Percentiles rank a stretch among this genome's conserved stretches.
Conservation (phyloP, 2,797 vertebrate genomes). For the Todus mexicanus region DNA sequence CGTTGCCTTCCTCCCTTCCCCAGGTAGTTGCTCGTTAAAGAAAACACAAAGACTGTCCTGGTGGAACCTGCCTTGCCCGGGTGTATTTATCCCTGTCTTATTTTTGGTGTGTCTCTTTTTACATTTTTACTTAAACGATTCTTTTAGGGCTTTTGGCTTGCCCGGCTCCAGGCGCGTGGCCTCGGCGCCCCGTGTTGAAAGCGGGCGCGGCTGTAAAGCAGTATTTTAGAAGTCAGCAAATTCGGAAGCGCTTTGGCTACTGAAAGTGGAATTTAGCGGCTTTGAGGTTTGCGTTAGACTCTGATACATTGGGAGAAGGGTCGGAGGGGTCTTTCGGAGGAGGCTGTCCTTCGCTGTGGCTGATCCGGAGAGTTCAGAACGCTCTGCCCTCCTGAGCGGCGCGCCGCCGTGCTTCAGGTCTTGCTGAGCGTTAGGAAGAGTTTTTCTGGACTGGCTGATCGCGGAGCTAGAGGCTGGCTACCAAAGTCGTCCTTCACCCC, state of each 20-base stretch:
- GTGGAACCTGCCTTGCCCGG: constrained; percentile 33
- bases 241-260: constrained; percentile 52
- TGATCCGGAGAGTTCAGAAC: background rate
- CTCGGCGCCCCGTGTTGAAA: background rate
- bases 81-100: constrained; percentile 45
- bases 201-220: background rate
- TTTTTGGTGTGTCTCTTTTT: constrained; percentile 52
- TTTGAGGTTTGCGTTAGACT: constrained; percentile 1
- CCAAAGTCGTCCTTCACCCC: constrained; percentile 70
- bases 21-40: constrained; percentile 33
- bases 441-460: constrained; percentile 36
- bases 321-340: background rate
- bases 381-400: background rate
- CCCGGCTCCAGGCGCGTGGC: background rate
- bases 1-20: background rate
- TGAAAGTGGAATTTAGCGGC: constrained; percentile 39
- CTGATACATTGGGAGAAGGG: background rate
- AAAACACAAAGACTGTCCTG: constrained; percentile 28
- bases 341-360: background rate
- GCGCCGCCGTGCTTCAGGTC: background rate
- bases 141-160: constrained; percentile 56
- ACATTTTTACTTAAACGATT: constrained; percentile 17
- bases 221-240: constrained; percentile 36
- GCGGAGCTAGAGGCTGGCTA: constrained; percentile 65
- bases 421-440: constrained; percentile 19